phyloP scores from a whole-genome alignment of 2,888 invertebrate genomes.

The Hydrotaea diabolus region DNA sequence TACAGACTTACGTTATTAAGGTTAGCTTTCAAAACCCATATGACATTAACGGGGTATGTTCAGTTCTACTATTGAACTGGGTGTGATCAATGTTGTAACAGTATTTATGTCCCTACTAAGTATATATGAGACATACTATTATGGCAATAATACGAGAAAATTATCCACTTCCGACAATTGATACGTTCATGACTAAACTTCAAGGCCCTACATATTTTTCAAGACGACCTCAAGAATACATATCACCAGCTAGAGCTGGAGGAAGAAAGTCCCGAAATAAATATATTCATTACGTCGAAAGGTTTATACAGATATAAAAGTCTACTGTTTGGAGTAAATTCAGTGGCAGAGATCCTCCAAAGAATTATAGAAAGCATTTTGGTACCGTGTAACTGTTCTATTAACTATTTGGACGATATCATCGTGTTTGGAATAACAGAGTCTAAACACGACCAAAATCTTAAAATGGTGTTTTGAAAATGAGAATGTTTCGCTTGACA shows the following conservation, averaged over 20 bases:
- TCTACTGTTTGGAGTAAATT: not conserved
- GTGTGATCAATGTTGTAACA: too few relatives aligned
- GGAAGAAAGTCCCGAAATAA: conserved; percentile 56
- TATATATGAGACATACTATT: too few relatives aligned
- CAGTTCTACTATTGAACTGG: too few relatives aligned
- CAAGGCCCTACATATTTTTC: not conserved
- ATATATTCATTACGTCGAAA: conserved; percentile 39
- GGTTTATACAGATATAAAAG: not conserved
- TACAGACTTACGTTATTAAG: too few relatives aligned
- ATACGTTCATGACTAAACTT: conserved; percentile 18
- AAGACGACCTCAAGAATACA: conserved; percentile 50
- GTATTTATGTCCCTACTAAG: too few relatives aligned
- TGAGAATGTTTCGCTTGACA: conserved; percentile 69
- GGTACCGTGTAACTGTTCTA: conserved; percentile 62
- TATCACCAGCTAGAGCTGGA: conserved; percentile 70
- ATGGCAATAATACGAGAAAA: too few relatives aligned
- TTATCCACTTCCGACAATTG: not conserved
- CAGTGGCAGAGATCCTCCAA: not conserved
- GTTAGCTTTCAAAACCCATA: too few relatives aligned
- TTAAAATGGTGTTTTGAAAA: conserved; percentile 68
- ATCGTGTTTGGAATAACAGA: conserved; percentile 68
- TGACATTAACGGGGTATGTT: too few relatives aligned
- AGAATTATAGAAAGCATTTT: not conserved
- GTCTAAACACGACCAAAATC: conserved; percentile 70
- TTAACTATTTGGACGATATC: not conserved